Conservation (phyloP, 2,113 vertebrate species). For the Etia nguti region DNA sequence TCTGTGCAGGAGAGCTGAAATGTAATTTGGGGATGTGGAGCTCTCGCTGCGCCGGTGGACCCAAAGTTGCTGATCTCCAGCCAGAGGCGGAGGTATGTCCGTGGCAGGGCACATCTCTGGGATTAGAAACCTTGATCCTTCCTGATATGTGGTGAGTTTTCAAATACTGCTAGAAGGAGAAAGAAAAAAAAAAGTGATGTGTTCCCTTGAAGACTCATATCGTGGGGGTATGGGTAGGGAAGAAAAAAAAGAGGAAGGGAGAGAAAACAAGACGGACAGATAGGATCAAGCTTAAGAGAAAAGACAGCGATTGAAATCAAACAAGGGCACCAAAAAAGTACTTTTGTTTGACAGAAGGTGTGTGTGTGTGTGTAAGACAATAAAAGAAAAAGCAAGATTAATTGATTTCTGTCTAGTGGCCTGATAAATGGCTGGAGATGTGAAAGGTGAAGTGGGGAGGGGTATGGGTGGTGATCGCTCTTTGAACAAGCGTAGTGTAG, state of each 20-base stretch:
- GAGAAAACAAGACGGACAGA: not conserved
- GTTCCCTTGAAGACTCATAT: slow-evolving; percentile 23
- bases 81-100: slow-evolving; percentile 53
- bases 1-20: slow-evolving; percentile 35
- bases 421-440: slow-evolving; percentile 46
- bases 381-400: slow-evolving; percentile 22
- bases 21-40: slow-evolving; percentile 47
- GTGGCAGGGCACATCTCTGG: slow-evolving; percentile 42
- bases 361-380: not conserved
- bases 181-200: not conserved
- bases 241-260: not conserved
- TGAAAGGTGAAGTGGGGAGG: slow-evolving; percentile 48
- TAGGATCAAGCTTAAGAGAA: not conserved
- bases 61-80: slow-evolving; percentile 23
- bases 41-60: slow-evolving; percentile 9
- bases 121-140: slow-evolving; percentile 64
- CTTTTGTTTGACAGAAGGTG: not conserved
- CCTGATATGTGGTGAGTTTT: slow-evolving; percentile 44
- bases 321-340: not conserved
- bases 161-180: slow-evolving; percentile 35
- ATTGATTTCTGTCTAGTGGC: slow-evolving; percentile 26
- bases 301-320: not conserved
- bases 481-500: slow-evolving; percentile 53
- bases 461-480: slow-evolving; percentile 15
- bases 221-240: not conserved